phyloP scores from a whole-genome alignment of 2,888 invertebrate species.

The Drosophila ochracea region DNA sequence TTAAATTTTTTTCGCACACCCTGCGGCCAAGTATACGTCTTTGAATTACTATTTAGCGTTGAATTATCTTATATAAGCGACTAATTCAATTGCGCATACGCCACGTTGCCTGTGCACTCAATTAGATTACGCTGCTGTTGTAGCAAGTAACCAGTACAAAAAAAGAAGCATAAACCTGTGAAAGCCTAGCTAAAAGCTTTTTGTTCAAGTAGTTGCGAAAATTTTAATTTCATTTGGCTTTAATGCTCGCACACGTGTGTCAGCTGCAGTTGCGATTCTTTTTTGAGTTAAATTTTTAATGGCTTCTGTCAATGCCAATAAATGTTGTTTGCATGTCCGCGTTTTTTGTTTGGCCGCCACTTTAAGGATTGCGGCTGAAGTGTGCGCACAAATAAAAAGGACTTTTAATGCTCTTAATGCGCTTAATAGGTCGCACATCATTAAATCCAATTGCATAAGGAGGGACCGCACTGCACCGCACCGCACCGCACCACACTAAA shows the following conservation, averaged over 20 bases:
- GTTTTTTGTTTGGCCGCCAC: constrained; percentile 34
- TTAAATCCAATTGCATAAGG: constrained; percentile 71
- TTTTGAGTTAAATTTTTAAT: constrained; percentile 66
- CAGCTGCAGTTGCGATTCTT: constrained; percentile 40
- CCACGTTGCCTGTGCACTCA: constrained; percentile 50
- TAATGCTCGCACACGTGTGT: constrained; percentile 43
- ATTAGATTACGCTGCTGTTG: constrained; percentile 58
- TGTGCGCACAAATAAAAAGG: constrained; percentile 32
- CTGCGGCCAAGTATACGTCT: constrained; percentile 20
- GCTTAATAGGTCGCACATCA: constrained; percentile 78
- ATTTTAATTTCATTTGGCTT: constrained; percentile 69
- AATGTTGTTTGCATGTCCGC: constrained; percentile 53
- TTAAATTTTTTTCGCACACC: constrained; percentile 32
- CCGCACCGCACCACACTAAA: constrained; percentile 1
- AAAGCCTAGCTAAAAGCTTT: constrained; percentile 68
- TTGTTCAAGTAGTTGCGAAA: constrained; percentile 40
- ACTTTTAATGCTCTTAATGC: constrained; percentile 61
- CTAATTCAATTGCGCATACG: constrained; percentile 65
- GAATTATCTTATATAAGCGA: constrained; percentile 26
- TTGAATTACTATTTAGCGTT: constrained; percentile 14
- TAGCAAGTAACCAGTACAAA: constrained; percentile 4
- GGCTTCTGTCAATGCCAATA: constrained; percentile 77
- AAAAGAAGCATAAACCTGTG: constrained; percentile 8
- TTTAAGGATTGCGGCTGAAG: constrained; percentile 41
- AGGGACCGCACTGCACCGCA: constrained; percentile 13